A percentile compares a stretch with the other conserved stretches of the same genome.
Evolutionary conservation across 1,140 invertebrate species (phyloP).

Genomic region (Hyphantria cunea): DNA sequence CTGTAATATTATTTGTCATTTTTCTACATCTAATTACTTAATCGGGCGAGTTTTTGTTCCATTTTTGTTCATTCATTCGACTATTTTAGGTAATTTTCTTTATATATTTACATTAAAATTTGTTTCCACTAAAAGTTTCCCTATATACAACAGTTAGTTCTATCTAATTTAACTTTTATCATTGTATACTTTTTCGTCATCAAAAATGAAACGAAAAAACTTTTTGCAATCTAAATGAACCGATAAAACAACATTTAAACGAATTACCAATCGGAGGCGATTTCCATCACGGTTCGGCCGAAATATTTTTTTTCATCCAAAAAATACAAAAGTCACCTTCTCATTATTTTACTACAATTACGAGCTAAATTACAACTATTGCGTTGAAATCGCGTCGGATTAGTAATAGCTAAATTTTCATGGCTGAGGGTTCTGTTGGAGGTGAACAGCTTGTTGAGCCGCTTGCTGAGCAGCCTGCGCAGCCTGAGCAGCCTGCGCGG

Average conservation of each 20-base stretch:
- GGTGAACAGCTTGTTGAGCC: conserved; percentile 75
- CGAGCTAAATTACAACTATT: conserved; percentile 33
- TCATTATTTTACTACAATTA: conserved; percentile 29
- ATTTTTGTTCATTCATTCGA: conserved; percentile 62
- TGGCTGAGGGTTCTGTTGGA: conserved; percentile 79
- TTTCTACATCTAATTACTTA: conserved; percentile 69
- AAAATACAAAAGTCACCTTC: conserved; percentile 42
- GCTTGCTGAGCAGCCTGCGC: conserved; percentile 68
- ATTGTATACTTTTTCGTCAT: conserved; percentile 50
- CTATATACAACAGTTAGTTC: conserved; percentile 75
- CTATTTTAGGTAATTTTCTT: conserved; percentile 55
- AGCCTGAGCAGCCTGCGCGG: conserved; percentile 51
- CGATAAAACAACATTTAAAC: conserved; percentile 24
- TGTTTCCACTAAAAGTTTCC: conserved; percentile 59
- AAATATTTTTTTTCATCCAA: conserved; percentile 42
- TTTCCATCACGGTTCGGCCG: conserved; percentile 57
- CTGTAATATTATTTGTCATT: conserved; percentile 52
- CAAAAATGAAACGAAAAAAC: conserved; percentile 34
- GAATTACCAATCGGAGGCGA: conserved; percentile 76
- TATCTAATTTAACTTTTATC: conserved; percentile 63
- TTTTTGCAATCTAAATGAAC: conserved; percentile 31
- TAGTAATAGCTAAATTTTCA: conserved; percentile 83
- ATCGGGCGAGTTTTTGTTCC: conserved; percentile 79
- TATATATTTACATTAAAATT: conserved; percentile 70
- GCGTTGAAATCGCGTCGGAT: conserved; percentile 76